Evolutionary conservation across 2,888 invertebrate genomes (phyloP).

Genomic region (Cephus sareptanus): DNA sequence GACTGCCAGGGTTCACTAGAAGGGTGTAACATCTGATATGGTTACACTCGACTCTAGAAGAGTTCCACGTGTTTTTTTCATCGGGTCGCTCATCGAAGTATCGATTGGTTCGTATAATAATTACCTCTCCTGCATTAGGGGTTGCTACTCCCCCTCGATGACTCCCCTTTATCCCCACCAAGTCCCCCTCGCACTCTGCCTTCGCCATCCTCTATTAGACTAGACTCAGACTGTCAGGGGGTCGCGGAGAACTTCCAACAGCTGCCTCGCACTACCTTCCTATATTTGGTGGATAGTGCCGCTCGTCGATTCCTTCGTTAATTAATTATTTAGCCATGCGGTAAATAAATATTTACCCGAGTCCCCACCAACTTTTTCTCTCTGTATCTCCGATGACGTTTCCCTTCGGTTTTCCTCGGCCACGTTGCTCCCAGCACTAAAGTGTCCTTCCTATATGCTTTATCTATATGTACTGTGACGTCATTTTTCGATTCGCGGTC

Average conservation of each 20-base stretch:
- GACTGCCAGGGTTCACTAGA: neutral
- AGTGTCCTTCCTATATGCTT: neutral
- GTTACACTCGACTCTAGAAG: neutral
- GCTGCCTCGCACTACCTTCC: conserved; percentile 42
- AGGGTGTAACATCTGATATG: conserved; percentile 4
- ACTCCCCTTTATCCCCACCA: neutral
- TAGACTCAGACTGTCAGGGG: conserved; percentile 18
- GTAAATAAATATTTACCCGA: conserved; percentile 43
- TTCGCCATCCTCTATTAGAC: conserved; percentile 21
- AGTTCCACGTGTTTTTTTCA: conserved; percentile 32
- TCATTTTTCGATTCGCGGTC: no score
- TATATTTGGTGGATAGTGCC: conserved; percentile 35
- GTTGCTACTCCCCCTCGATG: conserved; percentile 37
- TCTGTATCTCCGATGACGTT: neutral
- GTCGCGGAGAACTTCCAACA: conserved; percentile 24
- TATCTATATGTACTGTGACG: neutral
- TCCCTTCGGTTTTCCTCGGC: neutral
- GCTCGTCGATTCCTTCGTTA: conserved; percentile 39
- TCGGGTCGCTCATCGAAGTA: conserved; percentile 55
- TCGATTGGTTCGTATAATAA: conserved; percentile 64
- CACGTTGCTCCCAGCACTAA: neutral
- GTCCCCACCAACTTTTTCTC: neutral
- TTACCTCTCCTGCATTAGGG: conserved; percentile 61
- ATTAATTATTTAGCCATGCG: conserved; percentile 48
- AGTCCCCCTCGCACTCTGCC: conserved; percentile 29